These are phyloP conservation scores for Cettia cetti DNA, from an alignment of 2,113 vertebrate species.

Conservation along the genomic window DNA sequence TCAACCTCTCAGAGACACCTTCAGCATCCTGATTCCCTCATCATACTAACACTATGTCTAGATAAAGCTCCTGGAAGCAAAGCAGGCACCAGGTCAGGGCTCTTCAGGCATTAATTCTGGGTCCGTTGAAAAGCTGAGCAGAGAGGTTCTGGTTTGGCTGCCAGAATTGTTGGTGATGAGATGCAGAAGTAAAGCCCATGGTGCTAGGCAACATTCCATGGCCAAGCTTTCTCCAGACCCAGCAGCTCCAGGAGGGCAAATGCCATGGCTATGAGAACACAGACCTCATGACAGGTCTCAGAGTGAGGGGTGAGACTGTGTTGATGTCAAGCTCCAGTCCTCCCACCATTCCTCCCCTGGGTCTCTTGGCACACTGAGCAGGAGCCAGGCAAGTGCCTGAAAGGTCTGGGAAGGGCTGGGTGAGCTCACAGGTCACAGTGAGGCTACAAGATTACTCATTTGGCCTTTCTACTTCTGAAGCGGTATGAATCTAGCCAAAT, in stretches of 20 bases:
- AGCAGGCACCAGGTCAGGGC: not conserved
- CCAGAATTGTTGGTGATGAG: not conserved
- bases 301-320: not conserved
- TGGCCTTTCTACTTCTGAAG: not conserved
- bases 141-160: not conserved
- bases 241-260: not conserved
- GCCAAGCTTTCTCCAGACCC: not conserved
- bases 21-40: not conserved
- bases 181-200: not conserved
- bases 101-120: not conserved
- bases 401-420: not conserved
- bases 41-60: rapidly evolving
- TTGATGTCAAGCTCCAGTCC: not conserved
- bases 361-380: not conserved
- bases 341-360: not conserved
- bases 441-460: slow-evolving; percentile 7
- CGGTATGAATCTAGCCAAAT: not conserved
- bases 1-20: not conserved
- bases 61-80: not conserved
- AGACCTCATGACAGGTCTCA: not conserved
- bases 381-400: not conserved
- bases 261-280: slow-evolving; percentile 1
- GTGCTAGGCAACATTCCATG: not conserved
- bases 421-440: not conserved
- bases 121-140: not conserved